phyloP scores from a whole-genome alignment of 2,113 vertebrate genomes.

The Ophthalmolycus amberensis region DNA sequence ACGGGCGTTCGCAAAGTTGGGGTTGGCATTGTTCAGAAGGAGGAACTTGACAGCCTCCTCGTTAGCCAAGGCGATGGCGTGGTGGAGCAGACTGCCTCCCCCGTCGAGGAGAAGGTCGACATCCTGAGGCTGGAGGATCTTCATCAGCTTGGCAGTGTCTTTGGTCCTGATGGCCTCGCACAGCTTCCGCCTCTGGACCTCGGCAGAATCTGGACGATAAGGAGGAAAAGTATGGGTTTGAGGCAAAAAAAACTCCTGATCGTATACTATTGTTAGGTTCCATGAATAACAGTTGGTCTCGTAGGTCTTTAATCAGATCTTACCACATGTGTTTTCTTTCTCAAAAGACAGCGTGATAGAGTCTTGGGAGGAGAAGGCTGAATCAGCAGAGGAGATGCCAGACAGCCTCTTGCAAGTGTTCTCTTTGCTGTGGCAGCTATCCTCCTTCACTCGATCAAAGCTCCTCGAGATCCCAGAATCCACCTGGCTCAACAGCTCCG shows the following conservation, averaged over 20 bases:
- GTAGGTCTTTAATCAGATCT: constrained; percentile 27
- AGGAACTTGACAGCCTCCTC: constrained; percentile 97
- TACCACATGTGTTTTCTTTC: constrained; percentile 90
- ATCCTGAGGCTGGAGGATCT: constrained; percentile 98
- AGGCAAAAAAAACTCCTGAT: neutral
- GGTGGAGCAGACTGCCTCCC: constrained; percentile 90
- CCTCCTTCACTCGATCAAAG: constrained; percentile 89
- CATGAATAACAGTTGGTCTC: neutral
- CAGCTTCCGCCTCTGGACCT: constrained; percentile 92
- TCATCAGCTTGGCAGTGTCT: constrained; percentile 94
- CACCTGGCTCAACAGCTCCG: constrained; percentile 93
- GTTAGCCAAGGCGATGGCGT: constrained; percentile 89
- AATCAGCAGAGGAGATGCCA: constrained; percentile 96
- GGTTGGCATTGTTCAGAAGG: constrained; percentile 92
- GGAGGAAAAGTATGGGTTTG: neutral
- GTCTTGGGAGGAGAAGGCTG: constrained; percentile 96
- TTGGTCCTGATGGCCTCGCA: constrained; percentile 91
- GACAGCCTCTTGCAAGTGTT: constrained; percentile 92
- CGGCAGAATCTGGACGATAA: constrained; percentile 86
- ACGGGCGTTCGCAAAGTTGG: constrained; percentile 88
- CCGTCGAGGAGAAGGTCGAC: constrained; percentile 92
- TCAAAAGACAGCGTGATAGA: constrained; percentile 95
- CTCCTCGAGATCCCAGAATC: constrained; percentile 93
- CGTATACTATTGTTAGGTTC: neutral
- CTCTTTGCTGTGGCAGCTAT: constrained; percentile 88